phyloP scores from a whole-genome alignment of 1,140 invertebrate genomes.

The Leptinotarsa undecemlineata region DNA sequence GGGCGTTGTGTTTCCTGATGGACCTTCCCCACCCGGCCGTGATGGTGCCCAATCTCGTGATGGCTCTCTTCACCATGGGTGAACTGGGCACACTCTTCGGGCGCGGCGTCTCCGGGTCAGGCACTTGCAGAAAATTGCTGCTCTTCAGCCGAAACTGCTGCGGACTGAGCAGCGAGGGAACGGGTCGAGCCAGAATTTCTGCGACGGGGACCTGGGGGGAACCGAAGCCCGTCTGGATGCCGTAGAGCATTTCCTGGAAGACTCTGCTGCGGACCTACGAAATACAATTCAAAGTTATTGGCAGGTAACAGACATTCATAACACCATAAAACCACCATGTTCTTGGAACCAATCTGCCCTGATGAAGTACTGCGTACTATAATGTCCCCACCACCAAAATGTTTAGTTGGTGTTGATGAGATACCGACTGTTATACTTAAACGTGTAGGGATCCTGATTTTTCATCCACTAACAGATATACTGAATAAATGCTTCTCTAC shows the following conservation, averaged over 20 bases:
- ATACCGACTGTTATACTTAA: too few species aligned
- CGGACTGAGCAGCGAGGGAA: conserved; percentile 79
- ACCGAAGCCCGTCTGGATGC: conserved; percentile 91
- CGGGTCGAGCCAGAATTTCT: conserved; percentile 81
- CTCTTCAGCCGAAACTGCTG: conserved; percentile 80
- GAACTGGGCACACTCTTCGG: conserved; percentile 92
- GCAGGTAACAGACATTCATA: background rate
- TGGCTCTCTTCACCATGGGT: conserved; percentile 92
- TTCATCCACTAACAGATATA: too few species aligned
- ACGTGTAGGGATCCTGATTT: too few species aligned
- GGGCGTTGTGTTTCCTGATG: conserved; percentile 72
- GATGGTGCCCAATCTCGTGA: conserved; percentile 83
- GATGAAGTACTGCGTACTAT: too few species aligned
- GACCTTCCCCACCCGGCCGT: conserved; percentile 88
- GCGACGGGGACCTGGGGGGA: conserved; percentile 90
- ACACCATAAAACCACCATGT: too few species aligned
- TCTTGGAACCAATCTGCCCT: too few species aligned
- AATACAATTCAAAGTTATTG: background rate
- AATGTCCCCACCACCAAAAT: too few species aligned
- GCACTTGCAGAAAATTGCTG: conserved; percentile 83
- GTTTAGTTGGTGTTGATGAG: too few species aligned
- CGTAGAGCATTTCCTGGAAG: conserved; percentile 93
- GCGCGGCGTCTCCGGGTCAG: conserved; percentile 60
- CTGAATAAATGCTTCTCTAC: too few species aligned
- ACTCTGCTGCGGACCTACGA: conserved; percentile 65